These are phyloP conservation scores for Scaptomyza montana DNA, from an alignment of 1,140 invertebrate genomes.

Conservation along the genomic window DNA sequence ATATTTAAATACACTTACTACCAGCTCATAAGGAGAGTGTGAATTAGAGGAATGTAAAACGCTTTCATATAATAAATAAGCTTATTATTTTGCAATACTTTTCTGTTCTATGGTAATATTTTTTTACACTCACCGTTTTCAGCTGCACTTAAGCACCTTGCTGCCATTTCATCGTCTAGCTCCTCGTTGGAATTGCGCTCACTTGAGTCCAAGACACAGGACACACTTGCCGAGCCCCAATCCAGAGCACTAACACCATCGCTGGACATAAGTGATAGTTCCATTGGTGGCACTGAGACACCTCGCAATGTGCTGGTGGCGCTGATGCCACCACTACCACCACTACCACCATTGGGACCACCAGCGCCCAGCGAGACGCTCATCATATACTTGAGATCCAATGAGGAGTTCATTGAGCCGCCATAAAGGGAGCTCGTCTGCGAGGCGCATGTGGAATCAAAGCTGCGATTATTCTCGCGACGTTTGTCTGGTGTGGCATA, in stretches of 20 bases:
- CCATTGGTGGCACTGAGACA: constrained; percentile 65
- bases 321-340: constrained; percentile 36
- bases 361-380: constrained; percentile 40
- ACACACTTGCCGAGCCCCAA: constrained; percentile 65
- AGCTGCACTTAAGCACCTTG: constrained; percentile 74
- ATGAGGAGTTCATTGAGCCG: constrained; percentile 74
- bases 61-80: too few species aligned
- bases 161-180: constrained; percentile 67
- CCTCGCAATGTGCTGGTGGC: constrained; percentile 68
- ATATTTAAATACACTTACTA: background rate
- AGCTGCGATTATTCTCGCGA: constrained; percentile 73
- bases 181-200: constrained; percentile 69
- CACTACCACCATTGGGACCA: constrained; percentile 29
- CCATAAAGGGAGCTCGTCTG: constrained; percentile 73
- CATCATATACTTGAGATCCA: constrained; percentile 74
- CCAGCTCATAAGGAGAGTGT: too few species aligned
- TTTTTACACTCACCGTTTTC: constrained; percentile 68
- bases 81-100: too few species aligned
- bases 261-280: constrained; percentile 62
- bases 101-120: too few species aligned
- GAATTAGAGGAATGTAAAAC: too few species aligned
- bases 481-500: constrained; percentile 82
- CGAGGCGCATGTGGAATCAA: constrained; percentile 75
- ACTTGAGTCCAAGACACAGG: constrained; percentile 59
- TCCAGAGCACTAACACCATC: constrained; percentile 65